Base-by-base conservation (phyloP, 35 echinoderm and acorn worm species). In the Apostichopus californicus region DNA sequence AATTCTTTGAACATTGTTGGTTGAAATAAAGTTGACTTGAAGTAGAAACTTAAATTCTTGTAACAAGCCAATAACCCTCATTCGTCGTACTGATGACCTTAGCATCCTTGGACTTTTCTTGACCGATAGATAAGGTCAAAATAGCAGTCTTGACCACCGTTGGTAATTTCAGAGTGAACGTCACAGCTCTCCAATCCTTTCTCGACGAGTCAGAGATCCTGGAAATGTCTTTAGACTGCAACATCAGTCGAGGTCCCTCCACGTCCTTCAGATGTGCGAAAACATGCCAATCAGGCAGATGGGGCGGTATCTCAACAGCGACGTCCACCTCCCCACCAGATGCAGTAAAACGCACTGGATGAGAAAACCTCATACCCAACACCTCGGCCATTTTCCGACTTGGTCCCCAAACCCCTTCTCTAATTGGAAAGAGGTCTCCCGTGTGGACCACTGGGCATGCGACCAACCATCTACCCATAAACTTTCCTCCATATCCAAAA, bases 391-490 rank as follows among this genome's bases (percentile, higher is more conserved):
- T 89, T 75, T 55, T 89, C 28, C 64, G 86, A 11, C 86, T 89
- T 9, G 65, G 5, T 23, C 86, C 86, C 86, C 86, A 89, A 7
- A 89, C 2, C 22, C 86, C 86, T 55, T 72, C 28, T 18, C 60
- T 72, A 8, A 20, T 28, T 14, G 86, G 86, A 34, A 89, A 89
- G 6, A 89, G 61, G 21, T 54, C 86, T n/a, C 86, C 86, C 18
- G 61, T 72, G 57, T 89, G 57, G n/a, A 8, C 60, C 22, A 24
- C 64, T 65, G 86, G 86, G n/a, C 86, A 87, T 4, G 86, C 86
- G n/a, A 87, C 64, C 86, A 87, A 57, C 86, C 86, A 87, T 26
- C 86, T 87, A 58, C 86, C 86, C 57, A 87, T 71, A 71, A 87
- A 87, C 64, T 65, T 71, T 71, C 58, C 86, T 63, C 86, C 86